Evolutionary conservation across 2,888 invertebrate species (phyloP).

Genomic region (Dryocosmus kuriphilus): DNA sequence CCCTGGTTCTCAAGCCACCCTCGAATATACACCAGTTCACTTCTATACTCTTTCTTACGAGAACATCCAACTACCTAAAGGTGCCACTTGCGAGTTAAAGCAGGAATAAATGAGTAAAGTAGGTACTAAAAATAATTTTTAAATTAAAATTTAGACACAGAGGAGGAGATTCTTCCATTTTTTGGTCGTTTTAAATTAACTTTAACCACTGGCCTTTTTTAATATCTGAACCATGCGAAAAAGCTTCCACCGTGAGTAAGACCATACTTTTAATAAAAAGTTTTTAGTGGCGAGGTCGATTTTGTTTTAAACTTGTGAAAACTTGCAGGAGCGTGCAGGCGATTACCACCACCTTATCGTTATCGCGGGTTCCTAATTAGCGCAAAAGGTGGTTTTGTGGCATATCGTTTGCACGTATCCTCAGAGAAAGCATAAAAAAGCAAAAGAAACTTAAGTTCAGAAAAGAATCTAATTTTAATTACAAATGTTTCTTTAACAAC

Average conservation of each 20-base stretch:
- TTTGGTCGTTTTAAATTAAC: background rate
- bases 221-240: background rate
- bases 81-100: background rate
- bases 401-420: constrained; percentile 22
- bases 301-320: constrained; percentile 32
- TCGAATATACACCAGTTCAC: background rate
- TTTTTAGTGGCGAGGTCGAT: background rate
- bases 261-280: constrained; percentile 16
- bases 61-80: background rate
- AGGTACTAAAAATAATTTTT: background rate
- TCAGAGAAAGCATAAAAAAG: background rate
- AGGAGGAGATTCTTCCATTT: background rate
- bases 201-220: background rate
- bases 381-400: constrained; percentile 6
- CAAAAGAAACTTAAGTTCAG: background rate
- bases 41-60: constrained; percentile 15
- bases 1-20: background rate
- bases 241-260: background rate
- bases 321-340: constrained; percentile 22
- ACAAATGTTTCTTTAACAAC: background rate
- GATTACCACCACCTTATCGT: constrained; percentile 32
- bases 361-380: background rate
- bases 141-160: too few relatives aligned
- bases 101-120: too few relatives aligned
- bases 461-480: constrained; percentile 8